Base-by-base conservation (phyloP, 2,113 vertebrate species). In the Antechinus flavipes region DNA sequence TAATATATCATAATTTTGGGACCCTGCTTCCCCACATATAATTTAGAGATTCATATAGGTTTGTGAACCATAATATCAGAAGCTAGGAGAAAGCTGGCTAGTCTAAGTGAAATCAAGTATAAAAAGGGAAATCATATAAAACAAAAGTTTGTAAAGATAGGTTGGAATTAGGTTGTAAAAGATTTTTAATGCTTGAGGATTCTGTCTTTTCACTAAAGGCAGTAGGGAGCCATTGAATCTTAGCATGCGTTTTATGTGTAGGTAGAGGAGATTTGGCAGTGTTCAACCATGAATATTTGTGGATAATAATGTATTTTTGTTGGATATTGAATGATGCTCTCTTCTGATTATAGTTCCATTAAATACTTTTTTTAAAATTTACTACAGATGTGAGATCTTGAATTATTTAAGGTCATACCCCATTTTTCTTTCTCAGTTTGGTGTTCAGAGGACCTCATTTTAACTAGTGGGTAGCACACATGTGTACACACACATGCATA, bases 251-350 rank as follows among this genome's bases (percentile, higher is more conserved):
- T 68, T 49, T 68, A 30, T 42, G 54, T 55, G n/a, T 42, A 19
- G 6, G n/a, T 84, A 6, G 35, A 84, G 35, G n/a, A 84, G 19
- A 19, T 42, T 84, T 42, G n/a, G 6, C 6, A 84, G 19, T 6
- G 68, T 84, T n/a, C 8, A 35, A 23, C 2, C 68, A 84, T 84
- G 68, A 93, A 90, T 76, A 93, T 95, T 54, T 96, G 42, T 90
- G 95, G 46, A 76, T 53, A 42, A 30, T 93, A 92, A 46, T 54
- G 8, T 93, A 68, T 50, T 93, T 93, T 49, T 96, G 91, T 68
- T 90, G 76, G 55, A 54, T 95, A 10, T 92, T 58, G 16, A 93
- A 47, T 61, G 52, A 30, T 56, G 94, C 22, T 54, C 52, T 90
- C 22, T 27, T 91, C 24, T 94, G 30, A 24, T 2, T 84, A 42